Base-by-base conservation (phyloP, 2,113 vertebrate genomes). In the Oreochromis aureus region DNA sequence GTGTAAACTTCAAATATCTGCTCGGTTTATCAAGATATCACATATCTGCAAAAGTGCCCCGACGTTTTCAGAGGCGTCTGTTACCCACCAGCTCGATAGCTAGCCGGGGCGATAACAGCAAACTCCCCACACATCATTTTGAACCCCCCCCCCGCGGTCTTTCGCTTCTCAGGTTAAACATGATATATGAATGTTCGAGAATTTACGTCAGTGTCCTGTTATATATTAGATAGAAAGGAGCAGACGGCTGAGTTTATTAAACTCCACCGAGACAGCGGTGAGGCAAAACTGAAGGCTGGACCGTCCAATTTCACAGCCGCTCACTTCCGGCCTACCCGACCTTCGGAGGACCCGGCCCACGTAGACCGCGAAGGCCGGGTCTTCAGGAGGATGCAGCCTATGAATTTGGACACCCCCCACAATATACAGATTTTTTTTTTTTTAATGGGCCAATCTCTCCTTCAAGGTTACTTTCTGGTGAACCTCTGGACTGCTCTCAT, bases 281-380 rank as follows among this genome's bases (percentile, higher is more conserved):
- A 63, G 0, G 1, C 30, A 63, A 34, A 63, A 11, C 9, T 0
- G 2, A 63, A 0, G 59, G 59, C 59, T 63, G 0, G 30, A 63
- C 30, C 0, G 0, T 19, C 0, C 8, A 59, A 18, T 59, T 59
- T 59, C 56, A 59, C 56, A 59, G 27, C 27, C 5, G 0, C 27
- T 59, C 30, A 63, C 30, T 59, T 59, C 58, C 1, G 2, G 27
- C 18, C 58, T 59, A 59, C 58, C 58, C 1, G 2, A 27, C 27
- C 30, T 63, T 11, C 34, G 9, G 59, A 63, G 30, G 59, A 34
- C 59, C 16, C 0, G 1, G 59, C 10, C 32, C 6, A 63, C 6
- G 18, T 63, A n/a, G 2, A 63, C 6, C 2, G 0, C 24, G 0
- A 58, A 27, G 22, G 2, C 55, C 22, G 27, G 3, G 34, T 66